These are phyloP conservation scores for Phyllopteryx taeniolatus DNA, from an alignment of 2,113 vertebrate genomes.

Conservation along the genomic window DNA sequence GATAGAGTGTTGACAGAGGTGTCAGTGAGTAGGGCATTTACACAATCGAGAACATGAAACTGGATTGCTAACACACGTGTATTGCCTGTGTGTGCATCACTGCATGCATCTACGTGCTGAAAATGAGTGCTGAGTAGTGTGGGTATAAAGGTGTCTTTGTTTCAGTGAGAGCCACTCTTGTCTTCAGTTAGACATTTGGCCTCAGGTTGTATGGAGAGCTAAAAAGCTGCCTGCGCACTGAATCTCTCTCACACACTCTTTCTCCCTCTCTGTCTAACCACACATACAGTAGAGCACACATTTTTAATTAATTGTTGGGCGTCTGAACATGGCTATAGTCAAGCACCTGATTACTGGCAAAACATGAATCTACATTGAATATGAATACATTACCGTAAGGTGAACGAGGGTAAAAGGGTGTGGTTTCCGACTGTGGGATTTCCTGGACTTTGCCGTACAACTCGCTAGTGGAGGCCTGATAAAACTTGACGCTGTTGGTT, in stretches of 20 bases:
- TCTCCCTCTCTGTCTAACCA: constrained; percentile 4
- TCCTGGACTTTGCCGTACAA: constrained; percentile 97
- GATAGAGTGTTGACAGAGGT: constrained; percentile 61
- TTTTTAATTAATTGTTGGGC: constrained; percentile 12
- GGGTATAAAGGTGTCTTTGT: constrained; percentile 76
- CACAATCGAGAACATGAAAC: constrained; percentile 69
- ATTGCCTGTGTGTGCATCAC: constrained; percentile 2
- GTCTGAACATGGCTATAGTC: constrained; percentile 15
- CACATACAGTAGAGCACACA: constrained; percentile 12
- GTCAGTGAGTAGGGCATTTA: constrained; percentile 60
- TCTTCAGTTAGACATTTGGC: constrained; percentile 62
- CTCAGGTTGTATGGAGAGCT: constrained; percentile 51
- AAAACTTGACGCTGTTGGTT: constrained; percentile 88
- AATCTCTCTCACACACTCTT: constrained; percentile 13
- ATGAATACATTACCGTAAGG: constrained; percentile 83
- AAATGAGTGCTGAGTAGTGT: constrained; percentile 55
- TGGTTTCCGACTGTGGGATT: constrained; percentile 95
- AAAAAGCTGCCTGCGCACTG: constrained; percentile 38
- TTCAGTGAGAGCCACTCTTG: constrained; percentile 68
- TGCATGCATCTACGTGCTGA: constrained; percentile 26
- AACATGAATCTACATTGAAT: background rate
- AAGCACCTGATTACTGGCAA: constrained; percentile 10
- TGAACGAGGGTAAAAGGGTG: constrained; percentile 97
- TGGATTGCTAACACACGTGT: constrained; percentile 5
- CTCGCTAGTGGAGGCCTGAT: constrained; percentile 98